Base-by-base conservation (phyloP, 1,140 invertebrate genomes). In the Calephelis virginiensis region DNA sequence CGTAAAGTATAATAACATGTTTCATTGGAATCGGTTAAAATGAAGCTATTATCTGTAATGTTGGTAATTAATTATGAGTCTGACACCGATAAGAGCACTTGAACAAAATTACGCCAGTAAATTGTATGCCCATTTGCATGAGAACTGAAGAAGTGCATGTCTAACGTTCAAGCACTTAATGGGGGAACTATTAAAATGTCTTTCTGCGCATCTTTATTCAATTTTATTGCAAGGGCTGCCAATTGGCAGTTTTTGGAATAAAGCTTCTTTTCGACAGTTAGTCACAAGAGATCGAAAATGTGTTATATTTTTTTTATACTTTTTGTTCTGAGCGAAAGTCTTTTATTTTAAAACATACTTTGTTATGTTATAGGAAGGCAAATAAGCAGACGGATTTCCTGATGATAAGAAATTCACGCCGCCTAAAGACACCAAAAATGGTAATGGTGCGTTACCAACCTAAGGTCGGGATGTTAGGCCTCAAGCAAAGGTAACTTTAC, bases 171-270 rank as follows among this genome's bases (percentile, higher is more conserved):
- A 14, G 72, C 64, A 60, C 72, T 77, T 83, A 81, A 83, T 83
- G 81, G 67, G 28, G 68, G 69, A 83, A 82, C 77, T 85, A 80
- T 85, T 85, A 80, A 83, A 85, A 85, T 81, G 69, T 76, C 77
- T 81, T 74, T 61, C 75, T 68, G 66, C 73, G 69, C 81, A 81
- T 83, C 78, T 77, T 79, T 79, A 83, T 85, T 85, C 71, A 83
- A 82, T 81, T 82, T 77, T 66, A 67, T 68, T 76, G 68, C 11
- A 64, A 64, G 64, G 56, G 12, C 12, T 37, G 12, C n/a, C 61
- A 43, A 40, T 9, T 40, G 8, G 38, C 47, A 66, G 60, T 48
- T 66, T 64, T 53, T 37, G 47, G 59, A 67, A 71, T 68, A 73
- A n/a, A 28, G 28, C 28, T 28, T 28, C 28, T 1, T 28, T 4